Base-by-base conservation (phyloP, 1,140 invertebrate species). In the Apis laboriosa region DNA sequence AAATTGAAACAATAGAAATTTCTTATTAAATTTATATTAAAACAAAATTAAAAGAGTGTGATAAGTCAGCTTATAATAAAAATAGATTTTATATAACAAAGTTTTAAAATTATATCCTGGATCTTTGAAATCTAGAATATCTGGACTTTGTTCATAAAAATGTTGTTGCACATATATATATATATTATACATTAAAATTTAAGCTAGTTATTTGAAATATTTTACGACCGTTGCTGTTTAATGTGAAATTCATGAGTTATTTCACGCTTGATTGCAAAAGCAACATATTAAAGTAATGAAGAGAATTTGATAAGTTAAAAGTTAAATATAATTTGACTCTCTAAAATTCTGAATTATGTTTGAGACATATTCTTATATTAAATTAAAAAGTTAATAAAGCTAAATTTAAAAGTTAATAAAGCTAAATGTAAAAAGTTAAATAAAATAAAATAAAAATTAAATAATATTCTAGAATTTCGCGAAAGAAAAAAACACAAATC, bases 151-250 rank as follows among this genome's bases (percentile, higher is more conserved):
- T 28, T 43, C 51, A 2, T 53, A 24, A 76, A 19, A 68, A 21
- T 67, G 21, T 68, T 13, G 8, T 17, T 53, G 19, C 13, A 53
- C 17, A 58, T 63, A 73, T 34, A 58, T 63, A 73, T 76, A 51
- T 58, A 67, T 81, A 53, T 75, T 28, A 28, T 11, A 8, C 4
- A 67, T 15, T 76, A 43, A 43, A 43, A 43, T 58, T 53, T 56
- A 56, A 43, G 76, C 43, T 70, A 43, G 55, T 68, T 67, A 67
- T 19, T 12, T 5, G 19, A 43, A 49, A 51, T 60, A 60, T 55
- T 68, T 80, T 66, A 58, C 51, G 63, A 21, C 7, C 21, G 11
- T 79, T 63, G 28, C 49, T 74, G 78, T 28, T 66, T 17, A 58
- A 9, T 9, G 15, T 2, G 60, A 56, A n/a, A 67, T 68, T 56